Conservation (phyloP, 2,113 vertebrate species). For the Pavo muticus region DNA sequence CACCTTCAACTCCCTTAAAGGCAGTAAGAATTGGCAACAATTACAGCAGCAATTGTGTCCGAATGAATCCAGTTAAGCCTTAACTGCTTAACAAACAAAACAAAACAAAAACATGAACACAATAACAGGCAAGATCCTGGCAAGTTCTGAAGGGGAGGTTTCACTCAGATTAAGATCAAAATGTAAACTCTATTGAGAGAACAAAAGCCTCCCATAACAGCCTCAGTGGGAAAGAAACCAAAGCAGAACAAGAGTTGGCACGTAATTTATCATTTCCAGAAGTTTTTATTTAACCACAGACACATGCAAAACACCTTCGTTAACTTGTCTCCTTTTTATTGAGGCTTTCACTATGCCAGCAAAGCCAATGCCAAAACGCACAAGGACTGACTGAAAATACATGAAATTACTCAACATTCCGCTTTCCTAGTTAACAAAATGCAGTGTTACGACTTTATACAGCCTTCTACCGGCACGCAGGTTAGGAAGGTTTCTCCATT, state of each 20-base stretch:
- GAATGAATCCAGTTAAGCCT: slow-evolving; percentile 32
- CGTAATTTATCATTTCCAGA: not conserved
- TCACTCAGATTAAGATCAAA: slow-evolving; percentile 65
- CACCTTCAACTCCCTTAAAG: not conserved
- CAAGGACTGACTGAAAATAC: not conserved
- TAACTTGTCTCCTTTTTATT: not conserved
- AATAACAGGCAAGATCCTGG: slow-evolving; percentile 14
- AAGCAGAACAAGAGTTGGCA: slow-evolving; percentile 40
- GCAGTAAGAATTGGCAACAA: not conserved
- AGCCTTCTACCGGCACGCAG: not conserved
- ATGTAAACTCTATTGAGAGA: slow-evolving; percentile 44
- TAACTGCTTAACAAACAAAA: slow-evolving; percentile 38
- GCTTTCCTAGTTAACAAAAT: not conserved
- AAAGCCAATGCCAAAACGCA: not conserved
- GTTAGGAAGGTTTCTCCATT: not conserved
- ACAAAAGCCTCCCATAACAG: slow-evolving; percentile 21
- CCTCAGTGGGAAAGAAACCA: not conserved
- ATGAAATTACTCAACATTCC: not conserved
- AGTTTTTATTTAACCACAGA: not conserved
- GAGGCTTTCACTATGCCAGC: not conserved
- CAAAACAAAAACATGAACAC: not conserved
- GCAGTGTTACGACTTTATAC: not conserved
- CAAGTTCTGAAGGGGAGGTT: slow-evolving; percentile 34
- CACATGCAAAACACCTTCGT: not conserved
- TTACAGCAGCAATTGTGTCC: not conserved